Evolutionary conservation across 2,888 invertebrate species (phyloP), one percentile per base, ranked within the genome.

Genomic region (Amblyteles armatorius): DNA sequence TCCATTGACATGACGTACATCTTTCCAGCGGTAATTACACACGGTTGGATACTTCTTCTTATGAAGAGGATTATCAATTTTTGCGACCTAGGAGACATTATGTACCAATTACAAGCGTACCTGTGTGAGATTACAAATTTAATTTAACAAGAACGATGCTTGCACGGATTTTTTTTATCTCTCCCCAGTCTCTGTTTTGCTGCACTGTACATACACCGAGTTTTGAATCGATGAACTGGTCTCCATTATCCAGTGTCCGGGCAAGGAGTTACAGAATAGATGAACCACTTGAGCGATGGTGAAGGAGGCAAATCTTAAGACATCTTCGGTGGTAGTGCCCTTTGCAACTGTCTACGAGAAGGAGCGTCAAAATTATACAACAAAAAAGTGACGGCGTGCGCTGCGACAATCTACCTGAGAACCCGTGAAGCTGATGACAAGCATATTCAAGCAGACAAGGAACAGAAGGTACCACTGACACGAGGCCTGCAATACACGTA

Each of bases 1-100:
- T 79, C 79, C 44, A 80, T 36, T 13, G 83, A 81, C 80, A 83
- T 36, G 5, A 74, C 57, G 48, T 52, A 83, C n/a, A 83, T 33
- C 60, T 80, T 83, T 36, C 83, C 83, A 16, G 76, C 80, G 3
- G 80, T 83, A 13, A 73, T 33, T 7, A 36, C 7, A 48, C 80
- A 83, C 48, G 83, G 83, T 33, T 55, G n/a, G 16, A 26, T 22
- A 22, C 68, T 76, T 7, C 74, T 48, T 16, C 60, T 4, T 63
- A 83, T 69, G 19, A 83, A n/a, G 2, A 83, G n/a, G 3, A 26
- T 19, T 4, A 83, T 7, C 22, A 80, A 36, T 19, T 80, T 74
- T 69, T 44, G 44, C 19, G 80, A 44, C 33, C 50, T 83, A 16
- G 33, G 19, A 16, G 79, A 55, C 57, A 36, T 65, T 36, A 65